Conservation (phyloP, 2,797 vertebrate genomes). For the Chaunax sp. region DNA sequence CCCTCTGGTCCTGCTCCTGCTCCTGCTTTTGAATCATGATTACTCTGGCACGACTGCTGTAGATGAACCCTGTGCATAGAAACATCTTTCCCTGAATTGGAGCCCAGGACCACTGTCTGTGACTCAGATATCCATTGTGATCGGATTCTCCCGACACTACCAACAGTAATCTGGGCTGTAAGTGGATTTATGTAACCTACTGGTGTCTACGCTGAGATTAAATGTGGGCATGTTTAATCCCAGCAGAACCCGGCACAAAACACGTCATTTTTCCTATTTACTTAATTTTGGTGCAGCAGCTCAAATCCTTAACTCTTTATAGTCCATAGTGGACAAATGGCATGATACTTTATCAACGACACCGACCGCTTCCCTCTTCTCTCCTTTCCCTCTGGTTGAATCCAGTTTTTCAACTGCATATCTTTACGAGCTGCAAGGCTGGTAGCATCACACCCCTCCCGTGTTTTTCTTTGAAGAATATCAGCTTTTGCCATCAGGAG, state of each 20-base stretch:
- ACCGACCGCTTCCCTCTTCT: not conserved
- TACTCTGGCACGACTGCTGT: too few relatives aligned
- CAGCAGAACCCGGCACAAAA: slow-evolving; percentile 17
- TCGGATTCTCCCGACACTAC: slow-evolving; percentile 39
- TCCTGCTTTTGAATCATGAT: not conserved
- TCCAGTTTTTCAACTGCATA: not conserved
- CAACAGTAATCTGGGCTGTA: slow-evolving; percentile 70
- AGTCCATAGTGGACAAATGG: not conserved
- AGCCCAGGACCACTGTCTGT: slow-evolving; percentile 30
- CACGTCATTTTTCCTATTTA: slow-evolving; percentile 44
- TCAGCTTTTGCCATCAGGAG: not conserved
- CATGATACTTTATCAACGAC: not conserved
- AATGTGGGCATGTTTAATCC: slow-evolving; percentile 68
- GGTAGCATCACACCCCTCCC: not conserved
- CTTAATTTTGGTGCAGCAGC: slow-evolving; percentile 18
- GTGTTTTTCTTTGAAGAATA: not conserved
- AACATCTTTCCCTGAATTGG: slow-evolving; percentile 41
- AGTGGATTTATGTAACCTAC: slow-evolving; percentile 74
- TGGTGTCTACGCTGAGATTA: slow-evolving; percentile 71
- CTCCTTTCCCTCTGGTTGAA: not conserved
- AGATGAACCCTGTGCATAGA: not conserved
- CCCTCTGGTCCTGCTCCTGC: too few relatives aligned
- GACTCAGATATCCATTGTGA: slow-evolving; percentile 63
- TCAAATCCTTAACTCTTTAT: slow-evolving; percentile 31
- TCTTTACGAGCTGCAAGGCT: too few relatives aligned